Conservation (phyloP, 2,113 vertebrate genomes). For the Carettochelys insculpta region DNA sequence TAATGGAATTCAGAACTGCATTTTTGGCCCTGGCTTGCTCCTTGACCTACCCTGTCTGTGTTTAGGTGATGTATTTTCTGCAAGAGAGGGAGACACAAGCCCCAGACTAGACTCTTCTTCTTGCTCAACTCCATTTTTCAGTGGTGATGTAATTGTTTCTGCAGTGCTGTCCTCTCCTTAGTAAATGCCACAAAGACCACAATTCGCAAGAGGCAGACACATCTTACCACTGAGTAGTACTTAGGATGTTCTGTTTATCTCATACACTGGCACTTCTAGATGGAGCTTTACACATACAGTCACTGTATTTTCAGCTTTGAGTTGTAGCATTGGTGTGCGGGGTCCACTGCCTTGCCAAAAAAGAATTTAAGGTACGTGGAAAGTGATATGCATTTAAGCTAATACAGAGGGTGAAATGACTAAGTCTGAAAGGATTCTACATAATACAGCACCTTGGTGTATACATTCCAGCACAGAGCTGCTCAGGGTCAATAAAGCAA, state of each 20-base stretch:
- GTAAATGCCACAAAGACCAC: constrained; percentile 45
- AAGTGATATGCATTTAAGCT: not conserved
- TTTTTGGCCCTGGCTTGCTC: not conserved
- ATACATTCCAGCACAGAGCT: not conserved
- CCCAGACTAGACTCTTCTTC: constrained; percentile 37
- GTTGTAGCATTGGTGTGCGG: not conserved
- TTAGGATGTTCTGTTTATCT: not conserved
- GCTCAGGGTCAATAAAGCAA: not conserved
- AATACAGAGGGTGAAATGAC: not conserved
- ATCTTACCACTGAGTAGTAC: not conserved
- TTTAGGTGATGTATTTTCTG: constrained; percentile 37
- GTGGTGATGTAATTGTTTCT: constrained; percentile 48
- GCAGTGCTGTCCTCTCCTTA: constrained; percentile 9
- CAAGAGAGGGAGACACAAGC: not conserved
- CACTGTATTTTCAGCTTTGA: not conserved
- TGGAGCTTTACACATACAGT: not conserved
- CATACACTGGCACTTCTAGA: not conserved
- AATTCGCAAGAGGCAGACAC: constrained; percentile 15
- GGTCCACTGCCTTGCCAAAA: not conserved
- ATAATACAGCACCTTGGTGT: not conserved
- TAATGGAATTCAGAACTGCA: not conserved
- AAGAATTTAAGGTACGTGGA: not conserved
- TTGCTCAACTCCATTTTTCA: constrained; percentile 22
- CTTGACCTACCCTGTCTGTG: constrained; percentile 34
- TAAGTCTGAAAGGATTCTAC: not conserved